These are phyloP conservation scores for Macrobrachium rosenbergii DNA, from an alignment of 1,140 invertebrate species.

Conservation along the genomic window DNA sequence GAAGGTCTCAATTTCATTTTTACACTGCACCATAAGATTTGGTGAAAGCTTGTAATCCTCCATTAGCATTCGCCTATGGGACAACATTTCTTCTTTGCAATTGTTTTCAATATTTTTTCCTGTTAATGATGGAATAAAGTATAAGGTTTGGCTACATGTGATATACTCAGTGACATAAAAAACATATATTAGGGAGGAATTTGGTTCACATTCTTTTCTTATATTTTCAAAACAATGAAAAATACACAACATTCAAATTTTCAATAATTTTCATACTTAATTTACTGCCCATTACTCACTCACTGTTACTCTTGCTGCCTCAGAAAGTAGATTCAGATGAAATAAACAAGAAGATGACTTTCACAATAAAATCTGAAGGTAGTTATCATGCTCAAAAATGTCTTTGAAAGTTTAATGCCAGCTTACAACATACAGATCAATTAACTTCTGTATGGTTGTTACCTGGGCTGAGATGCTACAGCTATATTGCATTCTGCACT, in stretches of 20 bases:
- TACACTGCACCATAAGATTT: conserved; percentile 90
- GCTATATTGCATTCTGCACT: too few relatives aligned
- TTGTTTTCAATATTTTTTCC: conserved; percentile 82
- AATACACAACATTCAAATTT: too few relatives aligned
- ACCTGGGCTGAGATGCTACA: too few relatives aligned
- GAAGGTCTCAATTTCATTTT: conserved; percentile 80
- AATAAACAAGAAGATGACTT: too few relatives aligned
- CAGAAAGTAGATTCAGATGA: too few relatives aligned
- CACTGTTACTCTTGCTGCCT: too few relatives aligned
- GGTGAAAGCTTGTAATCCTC: conserved; percentile 93
- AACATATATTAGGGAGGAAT: neutral
- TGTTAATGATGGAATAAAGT: conserved; percentile 26
- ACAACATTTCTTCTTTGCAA: conserved; percentile 85
- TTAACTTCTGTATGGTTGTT: too few relatives aligned
- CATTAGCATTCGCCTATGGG: conserved; percentile 91
- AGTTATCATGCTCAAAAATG: neutral
- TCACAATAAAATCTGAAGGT: too few relatives aligned
- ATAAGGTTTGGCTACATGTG: neutral
- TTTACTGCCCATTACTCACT: too few relatives aligned
- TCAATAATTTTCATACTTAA: too few relatives aligned
- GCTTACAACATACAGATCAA: too few relatives aligned
- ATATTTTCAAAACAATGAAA: neutral
- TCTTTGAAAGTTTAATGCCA: neutral
- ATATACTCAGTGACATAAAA: neutral
- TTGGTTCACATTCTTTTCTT: neutral